Conservation (phyloP, 2,113 vertebrate species). For the Nyctereutes procyonoides region DNA sequence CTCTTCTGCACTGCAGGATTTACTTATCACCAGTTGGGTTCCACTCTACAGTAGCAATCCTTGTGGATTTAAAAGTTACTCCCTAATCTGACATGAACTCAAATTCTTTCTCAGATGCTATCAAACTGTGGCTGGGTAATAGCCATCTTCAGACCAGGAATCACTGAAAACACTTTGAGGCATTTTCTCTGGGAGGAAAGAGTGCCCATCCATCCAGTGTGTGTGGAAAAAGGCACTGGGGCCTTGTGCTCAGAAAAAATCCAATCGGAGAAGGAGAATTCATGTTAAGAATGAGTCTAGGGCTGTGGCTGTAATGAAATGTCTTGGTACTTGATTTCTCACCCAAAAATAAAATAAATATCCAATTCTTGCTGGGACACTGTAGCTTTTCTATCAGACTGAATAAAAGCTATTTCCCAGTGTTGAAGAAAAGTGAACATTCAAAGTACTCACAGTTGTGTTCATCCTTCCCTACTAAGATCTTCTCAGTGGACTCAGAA, state of each 20-base stretch:
- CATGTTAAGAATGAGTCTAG: background rate
- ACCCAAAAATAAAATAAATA: constrained; percentile 51
- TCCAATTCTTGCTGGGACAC: background rate
- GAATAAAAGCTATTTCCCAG: constrained; percentile 41
- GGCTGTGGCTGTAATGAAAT: background rate
- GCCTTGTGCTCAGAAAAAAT: background rate
- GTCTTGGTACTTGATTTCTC: constrained; percentile 30
- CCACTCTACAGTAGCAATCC: background rate
- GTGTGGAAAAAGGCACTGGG: background rate
- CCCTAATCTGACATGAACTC: background rate
- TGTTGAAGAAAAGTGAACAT: background rate
- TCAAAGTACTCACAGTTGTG: background rate
- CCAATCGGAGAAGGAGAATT: background rate
- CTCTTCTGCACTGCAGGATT: background rate
- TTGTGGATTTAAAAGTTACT: background rate
- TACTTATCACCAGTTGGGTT: background rate
- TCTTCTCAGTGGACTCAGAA: background rate
- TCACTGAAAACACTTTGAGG: background rate
- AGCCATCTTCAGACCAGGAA: background rate
- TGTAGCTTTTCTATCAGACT: constrained; percentile 29
- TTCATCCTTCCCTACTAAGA: background rate
- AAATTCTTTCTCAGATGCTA: constrained; percentile 21
- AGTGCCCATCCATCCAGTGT: background rate
- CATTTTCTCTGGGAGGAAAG: background rate
- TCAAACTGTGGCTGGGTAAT: background rate